Conservation (phyloP, 2,888 invertebrate species). For the Chirona hameri region DNA sequence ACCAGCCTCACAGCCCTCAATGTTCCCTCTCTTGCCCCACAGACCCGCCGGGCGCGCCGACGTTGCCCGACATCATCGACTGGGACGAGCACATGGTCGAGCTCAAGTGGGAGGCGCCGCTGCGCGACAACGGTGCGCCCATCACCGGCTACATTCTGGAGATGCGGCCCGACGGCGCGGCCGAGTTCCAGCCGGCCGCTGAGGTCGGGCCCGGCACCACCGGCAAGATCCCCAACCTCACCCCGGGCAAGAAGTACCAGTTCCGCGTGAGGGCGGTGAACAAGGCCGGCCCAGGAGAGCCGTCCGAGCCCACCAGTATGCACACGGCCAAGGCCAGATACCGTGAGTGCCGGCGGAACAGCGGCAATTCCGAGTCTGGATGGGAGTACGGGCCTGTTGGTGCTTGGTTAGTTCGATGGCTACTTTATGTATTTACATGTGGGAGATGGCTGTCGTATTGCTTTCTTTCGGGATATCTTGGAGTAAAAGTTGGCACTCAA, state of each 20-base stretch:
- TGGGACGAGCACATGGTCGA: constrained; percentile 88
- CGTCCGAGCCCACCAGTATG: constrained; percentile 86
- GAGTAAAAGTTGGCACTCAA: no score
- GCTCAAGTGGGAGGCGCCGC: constrained; percentile 85
- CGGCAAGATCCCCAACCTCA: constrained; percentile 82
- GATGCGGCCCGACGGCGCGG: constrained; percentile 80
- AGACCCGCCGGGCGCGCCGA: constrained; percentile 77
- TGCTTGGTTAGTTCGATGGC: no score
- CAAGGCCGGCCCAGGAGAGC: constrained; percentile 89
- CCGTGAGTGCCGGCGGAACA: constrained; percentile 59
- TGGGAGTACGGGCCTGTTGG: no score
- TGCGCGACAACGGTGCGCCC: constrained; percentile 86
- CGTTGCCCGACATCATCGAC: constrained; percentile 84
- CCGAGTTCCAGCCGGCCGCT: constrained; percentile 75
- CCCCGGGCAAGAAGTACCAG: constrained; percentile 93
- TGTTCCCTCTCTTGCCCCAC: not conserved
- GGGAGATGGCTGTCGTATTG: no score
- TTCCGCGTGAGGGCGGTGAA: constrained; percentile 92
- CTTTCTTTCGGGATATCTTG: no score
- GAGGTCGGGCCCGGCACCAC: constrained; percentile 79
- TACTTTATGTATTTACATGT: no score
- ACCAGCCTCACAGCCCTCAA: no score
- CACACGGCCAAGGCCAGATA: constrained; percentile 84
- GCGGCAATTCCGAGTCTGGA: no score
- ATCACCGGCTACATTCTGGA: constrained; percentile 88